Percentiles rank a stretch among this genome's conserved stretches.
Conservation (phyloP, 2,113 vertebrate genomes). For the Neoarius graeffei region DNA sequence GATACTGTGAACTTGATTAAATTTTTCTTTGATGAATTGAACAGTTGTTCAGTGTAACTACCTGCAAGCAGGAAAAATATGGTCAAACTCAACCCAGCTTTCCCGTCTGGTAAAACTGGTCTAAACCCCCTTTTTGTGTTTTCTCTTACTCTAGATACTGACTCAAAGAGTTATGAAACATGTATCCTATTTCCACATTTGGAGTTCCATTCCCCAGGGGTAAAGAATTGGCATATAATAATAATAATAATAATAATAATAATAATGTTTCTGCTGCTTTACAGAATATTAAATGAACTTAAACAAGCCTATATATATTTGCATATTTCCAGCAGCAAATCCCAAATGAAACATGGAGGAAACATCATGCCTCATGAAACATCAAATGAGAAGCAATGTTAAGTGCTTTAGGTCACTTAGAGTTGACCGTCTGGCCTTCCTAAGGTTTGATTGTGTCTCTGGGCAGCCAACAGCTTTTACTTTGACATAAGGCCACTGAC, state of each 20-base stretch:
- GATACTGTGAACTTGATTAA: neutral
- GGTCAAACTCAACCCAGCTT: neutral
- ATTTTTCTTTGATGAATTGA: neutral
- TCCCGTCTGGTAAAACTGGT: neutral
- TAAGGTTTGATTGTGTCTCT: constrained; percentile 29
- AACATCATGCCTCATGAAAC: neutral
- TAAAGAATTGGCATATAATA: neutral
- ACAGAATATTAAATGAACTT: neutral
- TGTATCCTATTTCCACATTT: neutral
- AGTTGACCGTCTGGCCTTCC: constrained; percentile 21
- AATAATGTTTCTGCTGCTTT: neutral
- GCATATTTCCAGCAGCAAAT: constrained; percentile 9
- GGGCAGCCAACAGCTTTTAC: constrained; percentile 39
- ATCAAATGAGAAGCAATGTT: constrained; percentile 16
- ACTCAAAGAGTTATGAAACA: neutral
- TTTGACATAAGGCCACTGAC: constrained; percentile 40
- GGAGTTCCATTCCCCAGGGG: neutral
- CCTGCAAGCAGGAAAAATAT: neutral
- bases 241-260: neutral
- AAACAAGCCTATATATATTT: neutral
- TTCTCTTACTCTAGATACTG: neutral
- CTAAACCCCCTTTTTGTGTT: neutral
- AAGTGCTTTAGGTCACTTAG: neutral
- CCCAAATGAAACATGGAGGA: constrained; percentile 1
- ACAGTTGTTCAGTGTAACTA: neutral